Conservation (phyloP, 2,113 vertebrate species). For the Rhinogobius similis region DNA sequence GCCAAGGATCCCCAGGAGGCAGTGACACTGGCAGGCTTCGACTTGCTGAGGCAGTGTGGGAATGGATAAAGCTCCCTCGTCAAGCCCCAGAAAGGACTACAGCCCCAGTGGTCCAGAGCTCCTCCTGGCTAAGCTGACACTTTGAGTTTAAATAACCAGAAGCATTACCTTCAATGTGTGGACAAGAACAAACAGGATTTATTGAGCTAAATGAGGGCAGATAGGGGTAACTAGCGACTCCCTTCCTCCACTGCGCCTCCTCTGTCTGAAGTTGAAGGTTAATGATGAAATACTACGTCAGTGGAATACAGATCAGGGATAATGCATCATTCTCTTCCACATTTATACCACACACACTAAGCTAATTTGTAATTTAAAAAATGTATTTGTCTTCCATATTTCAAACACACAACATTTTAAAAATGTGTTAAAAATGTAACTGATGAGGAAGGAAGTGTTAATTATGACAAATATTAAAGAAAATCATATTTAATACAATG, state of each 20-base stretch:
- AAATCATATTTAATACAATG: background rate
- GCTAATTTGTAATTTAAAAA: background rate
- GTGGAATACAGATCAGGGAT: constrained; percentile 71
- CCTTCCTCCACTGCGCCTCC: constrained; percentile 42
- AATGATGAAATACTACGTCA: constrained; percentile 55
- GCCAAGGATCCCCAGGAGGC: constrained; percentile 36
- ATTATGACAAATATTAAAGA: background rate
- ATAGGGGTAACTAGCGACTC: constrained; percentile 35
- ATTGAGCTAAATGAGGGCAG: constrained; percentile 32
- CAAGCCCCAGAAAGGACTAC: background rate
- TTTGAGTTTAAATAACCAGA: background rate
- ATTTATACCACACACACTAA: background rate
- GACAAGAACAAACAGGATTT: constrained; percentile 24
- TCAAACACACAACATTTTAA: background rate
- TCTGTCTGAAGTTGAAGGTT: constrained; percentile 59
- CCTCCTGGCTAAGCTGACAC: constrained; percentile 4
- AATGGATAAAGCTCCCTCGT: constrained; percentile 33
- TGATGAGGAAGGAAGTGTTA: background rate
- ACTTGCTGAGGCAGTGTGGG: constrained; percentile 40
- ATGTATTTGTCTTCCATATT: background rate
- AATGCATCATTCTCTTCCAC: constrained; percentile 40
- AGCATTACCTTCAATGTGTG: background rate
- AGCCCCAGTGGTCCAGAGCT: background rate
- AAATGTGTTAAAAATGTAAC: background rate
- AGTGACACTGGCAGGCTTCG: constrained; percentile 44